These are phyloP conservation scores for Hemaris fuciformis DNA, from an alignment of 2,888 invertebrate genomes.

Conservation along the genomic window DNA sequence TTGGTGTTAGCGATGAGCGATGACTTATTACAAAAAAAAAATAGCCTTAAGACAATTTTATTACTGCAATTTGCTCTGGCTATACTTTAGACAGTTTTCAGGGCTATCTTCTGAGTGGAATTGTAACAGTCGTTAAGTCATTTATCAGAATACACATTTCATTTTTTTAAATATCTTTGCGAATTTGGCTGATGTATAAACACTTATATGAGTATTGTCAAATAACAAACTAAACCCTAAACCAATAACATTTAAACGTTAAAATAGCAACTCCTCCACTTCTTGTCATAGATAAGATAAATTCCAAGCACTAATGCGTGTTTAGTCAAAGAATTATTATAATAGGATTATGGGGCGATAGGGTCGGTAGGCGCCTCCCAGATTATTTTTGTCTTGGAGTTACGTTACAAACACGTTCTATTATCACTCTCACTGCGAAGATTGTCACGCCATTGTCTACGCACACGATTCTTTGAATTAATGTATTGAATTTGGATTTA, in stretches of 20 bases:
- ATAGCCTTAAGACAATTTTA: too few species aligned
- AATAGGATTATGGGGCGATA: conserved; percentile 40
- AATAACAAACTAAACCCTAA: neutral
- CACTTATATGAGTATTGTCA: neutral
- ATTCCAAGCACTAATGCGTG: conserved; percentile 13
- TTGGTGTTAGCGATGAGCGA: too few species aligned
- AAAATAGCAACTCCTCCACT: neutral
- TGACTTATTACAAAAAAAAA: too few species aligned
- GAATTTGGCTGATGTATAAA: neutral
- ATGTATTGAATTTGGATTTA: neutral
- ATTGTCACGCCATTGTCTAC: neutral
- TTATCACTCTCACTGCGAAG: neutral
- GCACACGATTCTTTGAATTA: neutral
- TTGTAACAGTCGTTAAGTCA: too few species aligned
- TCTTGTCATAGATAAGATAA: conserved; percentile 24
- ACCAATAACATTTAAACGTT: too few species aligned
- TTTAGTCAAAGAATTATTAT: conserved; percentile 31
- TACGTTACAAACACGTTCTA: conserved; percentile 1
- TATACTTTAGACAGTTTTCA: too few species aligned
- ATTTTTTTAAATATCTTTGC: too few species aligned
- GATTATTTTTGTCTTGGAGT: conserved; percentile 8
- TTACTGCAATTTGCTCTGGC: too few species aligned
- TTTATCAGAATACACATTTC: too few species aligned
- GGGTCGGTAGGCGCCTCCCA: conserved; percentile 28
- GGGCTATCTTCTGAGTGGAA: too few species aligned